Evolutionary conservation across 1,140 invertebrate species (phyloP), one percentile per base, ranked within the genome.

Genomic region (Euura saliciscinereae): DNA sequence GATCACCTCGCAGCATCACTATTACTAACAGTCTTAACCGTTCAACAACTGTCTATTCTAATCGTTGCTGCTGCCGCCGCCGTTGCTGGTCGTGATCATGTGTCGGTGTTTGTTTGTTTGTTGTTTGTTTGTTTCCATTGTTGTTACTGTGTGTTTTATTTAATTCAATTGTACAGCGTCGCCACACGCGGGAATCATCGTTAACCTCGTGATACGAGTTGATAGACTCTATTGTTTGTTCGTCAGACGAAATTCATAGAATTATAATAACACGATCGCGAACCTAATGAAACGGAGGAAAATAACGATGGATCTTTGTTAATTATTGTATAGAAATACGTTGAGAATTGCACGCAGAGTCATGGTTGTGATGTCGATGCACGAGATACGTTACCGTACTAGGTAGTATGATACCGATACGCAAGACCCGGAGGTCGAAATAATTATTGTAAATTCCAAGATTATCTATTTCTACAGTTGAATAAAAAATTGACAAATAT

Each of bases 1-100:
- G 68, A 66, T 42, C 66, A 44, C 66, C 8, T 28, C 74, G 28
- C 51, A 59, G 51, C 51, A 59, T 59, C 51, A 59, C 10, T 59
- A 11, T n/a, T 59, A 59, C 51, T 59, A 59, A 59, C 51, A 3
- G 51, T 59, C 8, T 8, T n/a, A 59, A 59, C 13, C 51, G 51
- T 59, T 59, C 28, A 28, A 28, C 28, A 28, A 28, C 28, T 28
- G 1, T 28, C 28, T 28, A 28, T 59, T 59, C 51, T 59, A 59
- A 8, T 59, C 13, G 51, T 59, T 28, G 51, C 51, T 8, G 51
- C 51, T 59, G 51, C 51, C 13, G 51, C 51, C 6, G 51, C 51
- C 51, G 8, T 59, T 59, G 28, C 28, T 28, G 28, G 28, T 28
- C 28, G 28, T 28, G 28, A 28, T 1, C 0, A 28, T 28, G 28